phyloP scores from a whole-genome alignment of 2,113 vertebrate species.

The Dicentrarchus labrax region DNA sequence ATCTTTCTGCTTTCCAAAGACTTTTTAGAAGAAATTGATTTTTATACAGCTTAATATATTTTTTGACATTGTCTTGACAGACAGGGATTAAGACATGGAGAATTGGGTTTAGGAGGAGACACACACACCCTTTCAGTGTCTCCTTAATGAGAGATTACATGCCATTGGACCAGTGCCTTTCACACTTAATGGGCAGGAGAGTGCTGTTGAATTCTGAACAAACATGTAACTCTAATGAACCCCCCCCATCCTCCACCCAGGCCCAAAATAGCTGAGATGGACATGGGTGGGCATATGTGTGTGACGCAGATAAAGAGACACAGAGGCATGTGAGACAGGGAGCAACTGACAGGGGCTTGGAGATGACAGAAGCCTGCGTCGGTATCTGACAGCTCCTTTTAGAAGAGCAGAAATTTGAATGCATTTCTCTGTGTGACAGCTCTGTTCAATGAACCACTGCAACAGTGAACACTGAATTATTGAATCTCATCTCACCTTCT shows the following conservation, averaged over 20 bases:
- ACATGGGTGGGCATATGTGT: conserved; percentile 10
- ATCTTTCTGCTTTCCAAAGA: neutral
- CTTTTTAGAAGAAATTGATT: neutral
- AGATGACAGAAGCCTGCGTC: neutral
- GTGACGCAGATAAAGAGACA: conserved; percentile 8
- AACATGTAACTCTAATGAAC: conserved; percentile 5
- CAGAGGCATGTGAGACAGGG: neutral
- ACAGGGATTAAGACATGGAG: conserved; percentile 13
- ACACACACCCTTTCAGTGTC: neutral
- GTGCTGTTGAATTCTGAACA: neutral
- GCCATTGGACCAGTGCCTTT: conserved; percentile 17
- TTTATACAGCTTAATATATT: neutral
- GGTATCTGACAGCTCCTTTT: conserved; percentile 10
- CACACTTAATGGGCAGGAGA: conserved; percentile 26
- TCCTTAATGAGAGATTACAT: conserved; percentile 45
- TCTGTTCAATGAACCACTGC: conserved; percentile 30
- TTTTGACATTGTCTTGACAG: conserved; percentile 8
- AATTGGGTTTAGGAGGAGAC: neutral
- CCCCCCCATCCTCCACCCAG: neutral
- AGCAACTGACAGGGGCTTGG: neutral
- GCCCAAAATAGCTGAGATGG: conserved; percentile 19
- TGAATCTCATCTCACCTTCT: conserved; percentile 4
- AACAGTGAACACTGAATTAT: conserved; percentile 25
- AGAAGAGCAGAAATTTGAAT: conserved; percentile 8
- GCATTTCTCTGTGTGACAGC: conserved; percentile 16